Conservation (phyloP, 2,797 vertebrate genomes). For the Oreochromis grahami region DNA sequence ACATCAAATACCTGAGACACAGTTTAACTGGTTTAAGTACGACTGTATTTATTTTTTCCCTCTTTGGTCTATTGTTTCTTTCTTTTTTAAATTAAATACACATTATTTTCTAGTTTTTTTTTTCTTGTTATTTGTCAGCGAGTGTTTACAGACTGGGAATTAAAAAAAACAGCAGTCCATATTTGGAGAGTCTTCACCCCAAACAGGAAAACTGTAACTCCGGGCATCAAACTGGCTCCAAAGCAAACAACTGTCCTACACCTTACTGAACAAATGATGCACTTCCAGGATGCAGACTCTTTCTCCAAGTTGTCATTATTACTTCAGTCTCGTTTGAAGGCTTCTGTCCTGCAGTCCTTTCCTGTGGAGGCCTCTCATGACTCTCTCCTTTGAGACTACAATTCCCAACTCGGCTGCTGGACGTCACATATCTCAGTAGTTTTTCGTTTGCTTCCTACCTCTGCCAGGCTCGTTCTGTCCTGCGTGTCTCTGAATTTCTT, state of each 20-base stretch:
- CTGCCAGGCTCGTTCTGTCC: not conserved
- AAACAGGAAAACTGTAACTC: not conserved
- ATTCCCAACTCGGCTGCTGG: not conserved
- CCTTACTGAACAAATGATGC: not conserved
- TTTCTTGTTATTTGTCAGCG: not conserved
- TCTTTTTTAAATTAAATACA: not conserved
- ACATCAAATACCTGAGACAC: conserved; percentile 87
- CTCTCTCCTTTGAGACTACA: not conserved
- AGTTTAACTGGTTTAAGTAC: not conserved
- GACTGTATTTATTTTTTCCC: rapidly evolving
- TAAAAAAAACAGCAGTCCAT: rapidly evolving
- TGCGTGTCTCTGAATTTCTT: not conserved
- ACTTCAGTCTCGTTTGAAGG: rapidly evolving
- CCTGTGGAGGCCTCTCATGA: not conserved
- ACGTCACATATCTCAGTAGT: not conserved
- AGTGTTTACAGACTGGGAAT: not conserved
- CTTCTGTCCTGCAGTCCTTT: not conserved
- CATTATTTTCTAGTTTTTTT: not conserved
- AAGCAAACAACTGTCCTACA: not conserved
- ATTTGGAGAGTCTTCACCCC: not conserved
- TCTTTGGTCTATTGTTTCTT: rapidly evolving
- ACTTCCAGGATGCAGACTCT: not conserved
- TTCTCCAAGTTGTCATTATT: not conserved
- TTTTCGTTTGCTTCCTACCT: not conserved
- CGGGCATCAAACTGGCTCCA: not conserved